Evolutionary conservation across 2,113 vertebrate species (phyloP).

Genomic region (Charina bottae): DNA sequence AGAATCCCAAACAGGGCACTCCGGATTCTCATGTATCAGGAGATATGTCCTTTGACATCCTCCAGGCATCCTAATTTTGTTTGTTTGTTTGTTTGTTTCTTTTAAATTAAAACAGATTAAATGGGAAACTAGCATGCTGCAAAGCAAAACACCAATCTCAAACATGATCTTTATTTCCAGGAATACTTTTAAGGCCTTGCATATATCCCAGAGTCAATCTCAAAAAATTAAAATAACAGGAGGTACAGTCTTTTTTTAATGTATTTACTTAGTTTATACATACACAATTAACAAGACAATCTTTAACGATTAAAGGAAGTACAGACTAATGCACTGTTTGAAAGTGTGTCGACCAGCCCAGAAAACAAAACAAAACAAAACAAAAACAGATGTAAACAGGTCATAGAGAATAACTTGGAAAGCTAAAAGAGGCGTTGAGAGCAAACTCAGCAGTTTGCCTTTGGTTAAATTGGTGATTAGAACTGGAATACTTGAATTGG

Average conservation of each 20-base stretch:
- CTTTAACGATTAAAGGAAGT: neutral
- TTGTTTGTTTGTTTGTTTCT: neutral
- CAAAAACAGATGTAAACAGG: neutral
- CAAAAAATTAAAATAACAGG: neutral
- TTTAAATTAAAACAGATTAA: neutral
- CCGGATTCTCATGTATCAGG: neutral
- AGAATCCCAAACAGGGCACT: neutral
- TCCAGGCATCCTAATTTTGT: neutral
- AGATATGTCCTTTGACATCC: neutral
- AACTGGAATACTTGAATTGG: neutral
- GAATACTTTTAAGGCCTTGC: neutral
- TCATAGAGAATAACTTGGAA: neutral
- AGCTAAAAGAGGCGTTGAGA: neutral
- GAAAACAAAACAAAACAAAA: neutral
- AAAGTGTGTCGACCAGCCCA: neutral
- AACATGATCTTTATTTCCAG: neutral
- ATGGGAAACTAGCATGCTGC: neutral
- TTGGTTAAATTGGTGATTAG: neutral
- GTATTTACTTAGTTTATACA: neutral
- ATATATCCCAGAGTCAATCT: neutral
- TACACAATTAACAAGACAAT: neutral
- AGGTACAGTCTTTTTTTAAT: neutral
- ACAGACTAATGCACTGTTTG: neutral
- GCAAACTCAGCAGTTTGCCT: neutral
- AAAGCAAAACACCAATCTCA: neutral